Base-by-base conservation (phyloP, 1,140 invertebrate species). In the Drosophila punjabiensis region DNA sequence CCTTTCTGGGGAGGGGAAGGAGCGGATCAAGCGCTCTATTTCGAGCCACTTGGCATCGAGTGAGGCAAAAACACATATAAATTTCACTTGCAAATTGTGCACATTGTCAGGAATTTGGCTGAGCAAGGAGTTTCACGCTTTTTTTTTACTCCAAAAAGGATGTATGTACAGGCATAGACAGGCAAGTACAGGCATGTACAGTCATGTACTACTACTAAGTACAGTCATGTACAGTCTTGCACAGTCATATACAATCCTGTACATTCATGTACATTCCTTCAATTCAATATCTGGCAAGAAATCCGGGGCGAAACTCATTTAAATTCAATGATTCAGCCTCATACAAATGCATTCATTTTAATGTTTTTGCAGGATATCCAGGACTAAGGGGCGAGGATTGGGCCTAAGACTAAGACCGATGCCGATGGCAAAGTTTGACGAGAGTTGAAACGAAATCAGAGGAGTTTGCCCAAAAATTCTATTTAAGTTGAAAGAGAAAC, bases 401-500 rank as follows among this genome's bases (percentile, higher is more conserved):
- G 5, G 18, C 33, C 18, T 35, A 20, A 18, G 30, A 18, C 30
- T 20, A 11, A 16, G 24, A 24, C 20, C n/a, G n/a, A 41, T 39
- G 71, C 39, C 56, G 37, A 37, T 39, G 58, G 70, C 33, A 75
- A 75, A 75, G 69, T 75, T 75, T 75, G 28, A 11, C 9, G 28
- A 18, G 32, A 48, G 24, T 24, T 24, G n/a, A 75, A 75, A 63
- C 50, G 35, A 55, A 75, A 75, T 74, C 71, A 74, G 28, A 30
- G 48, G 69, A 75, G 69, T 74, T 74, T 50, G 55, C 39, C 59
- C 66, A 41, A n/a, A 75, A 75, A 76, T 76, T 75, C 73, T 76
- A 76, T 76, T 76, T 75, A 76, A 76, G 73, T 76, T 76, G 70
- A 75, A 76, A 76, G 70, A 32, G 70, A 76, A 75, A 65, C 73